Evolutionary conservation across 2,797 vertebrate species (phyloP).

Genomic region (Rhodeus uyekii): DNA sequence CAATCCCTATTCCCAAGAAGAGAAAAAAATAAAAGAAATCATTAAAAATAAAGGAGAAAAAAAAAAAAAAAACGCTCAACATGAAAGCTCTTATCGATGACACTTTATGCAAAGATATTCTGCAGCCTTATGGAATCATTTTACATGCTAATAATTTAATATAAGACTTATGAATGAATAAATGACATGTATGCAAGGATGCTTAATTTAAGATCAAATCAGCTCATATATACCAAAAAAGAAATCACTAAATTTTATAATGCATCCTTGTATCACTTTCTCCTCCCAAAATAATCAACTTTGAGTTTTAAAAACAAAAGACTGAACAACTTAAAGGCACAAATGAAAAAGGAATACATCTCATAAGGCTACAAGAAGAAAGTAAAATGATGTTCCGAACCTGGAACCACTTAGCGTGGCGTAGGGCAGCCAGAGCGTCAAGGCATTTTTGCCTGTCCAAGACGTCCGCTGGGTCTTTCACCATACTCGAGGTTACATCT

Average conservation of each 20-base stretch:
- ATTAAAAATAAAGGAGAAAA: conserved; percentile 70
- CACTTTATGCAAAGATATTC: conserved; percentile 91
- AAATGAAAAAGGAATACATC: conserved; percentile 77
- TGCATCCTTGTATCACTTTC: conserved; percentile 81
- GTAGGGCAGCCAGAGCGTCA: conserved; percentile 99
- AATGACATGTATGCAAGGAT: conserved; percentile 75
- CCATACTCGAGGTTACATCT: conserved; percentile 99
- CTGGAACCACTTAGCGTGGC: conserved; percentile 99
- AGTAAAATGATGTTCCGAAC: conserved; percentile 99
- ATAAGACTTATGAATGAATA: conserved; percentile 51
- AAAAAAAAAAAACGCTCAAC: conserved; percentile 78
- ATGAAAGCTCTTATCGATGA: conserved; percentile 91
- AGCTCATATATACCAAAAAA: conserved; percentile 14
- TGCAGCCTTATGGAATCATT: conserved; percentile 99
- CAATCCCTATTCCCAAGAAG: conserved; percentile 86
- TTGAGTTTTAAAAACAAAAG: conserved; percentile 63
- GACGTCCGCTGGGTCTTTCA: conserved; percentile 99
- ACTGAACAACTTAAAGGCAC: conserved; percentile 79
- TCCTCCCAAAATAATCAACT: conserved; percentile 36
- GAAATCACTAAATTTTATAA: conserved; percentile 45
- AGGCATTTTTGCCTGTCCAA: conserved; percentile 99
- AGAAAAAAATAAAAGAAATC: conserved; percentile 61
- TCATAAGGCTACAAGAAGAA: conserved; percentile 99
- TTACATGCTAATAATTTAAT: conserved; percentile 51
- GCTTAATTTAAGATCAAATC: conserved; percentile 62